Percentiles rank a stretch among this genome's conserved stretches.
phyloP scores from a whole-genome alignment of 2,888 invertebrate genomes.

The Oxyteleia sp. region DNA sequence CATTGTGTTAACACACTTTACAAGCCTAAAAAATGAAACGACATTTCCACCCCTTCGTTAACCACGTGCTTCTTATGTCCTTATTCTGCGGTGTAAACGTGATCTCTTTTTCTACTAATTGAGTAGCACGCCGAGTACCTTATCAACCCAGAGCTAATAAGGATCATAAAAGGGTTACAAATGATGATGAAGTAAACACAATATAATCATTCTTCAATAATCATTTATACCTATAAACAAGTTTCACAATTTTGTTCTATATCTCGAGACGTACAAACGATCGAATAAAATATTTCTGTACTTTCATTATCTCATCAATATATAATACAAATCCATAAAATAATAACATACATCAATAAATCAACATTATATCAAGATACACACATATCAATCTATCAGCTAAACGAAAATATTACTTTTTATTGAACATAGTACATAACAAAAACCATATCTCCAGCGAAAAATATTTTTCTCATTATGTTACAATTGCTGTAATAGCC shows the following conservation, averaged over 20 bases:
- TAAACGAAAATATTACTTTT: too few species aligned
- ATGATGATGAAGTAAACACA: too few species aligned
- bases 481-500: constrained; percentile 42
- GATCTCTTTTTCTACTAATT: constrained; percentile 1
- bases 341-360: background rate
- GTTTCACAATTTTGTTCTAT: too few species aligned
- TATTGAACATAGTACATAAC: too few species aligned
- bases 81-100: background rate
- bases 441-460: too few species aligned
- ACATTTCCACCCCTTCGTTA: background rate
- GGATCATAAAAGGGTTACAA: too few species aligned
- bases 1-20: background rate
- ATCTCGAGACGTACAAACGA: too few species aligned
- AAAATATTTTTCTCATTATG: constrained; percentile 16
- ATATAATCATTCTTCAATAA: too few species aligned
- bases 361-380: background rate
- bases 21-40: background rate
- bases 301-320: background rate
- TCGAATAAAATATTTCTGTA: too few species aligned
- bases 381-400: too few species aligned
- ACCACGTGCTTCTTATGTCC: background rate
- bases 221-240: too few species aligned
- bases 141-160: too few species aligned
- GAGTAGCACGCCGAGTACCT: background rate
- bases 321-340: background rate